These are phyloP conservation scores for Stichopus chloronotus DNA, from an alignment of 35 echinoderm and acorn worm genomes.

Conservation along the genomic window DNA sequence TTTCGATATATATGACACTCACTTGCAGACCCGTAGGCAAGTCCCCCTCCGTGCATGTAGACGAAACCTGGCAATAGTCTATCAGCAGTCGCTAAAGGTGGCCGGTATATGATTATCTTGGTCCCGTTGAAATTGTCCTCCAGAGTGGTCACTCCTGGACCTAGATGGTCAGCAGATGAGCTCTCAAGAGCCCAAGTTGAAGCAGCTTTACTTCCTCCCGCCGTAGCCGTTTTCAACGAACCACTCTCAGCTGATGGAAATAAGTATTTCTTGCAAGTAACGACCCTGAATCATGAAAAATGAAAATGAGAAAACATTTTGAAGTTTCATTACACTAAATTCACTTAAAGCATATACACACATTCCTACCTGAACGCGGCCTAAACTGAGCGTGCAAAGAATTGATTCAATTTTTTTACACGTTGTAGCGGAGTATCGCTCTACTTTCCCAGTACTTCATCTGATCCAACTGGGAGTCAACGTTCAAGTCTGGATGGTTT, in stretches of 20 bases:
- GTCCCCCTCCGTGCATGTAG: slow-evolving; percentile 14
- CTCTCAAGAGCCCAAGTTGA: background rate
- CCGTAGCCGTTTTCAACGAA: background rate
- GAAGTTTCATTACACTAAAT: no score
- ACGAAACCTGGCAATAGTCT: slow-evolving; percentile 3
- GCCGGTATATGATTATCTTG: slow-evolving; percentile 5
- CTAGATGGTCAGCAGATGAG: background rate
- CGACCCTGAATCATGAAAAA: no score
- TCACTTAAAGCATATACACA: no score
- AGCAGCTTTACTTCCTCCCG: background rate
- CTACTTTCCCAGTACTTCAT: no score
- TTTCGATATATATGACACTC: background rate
- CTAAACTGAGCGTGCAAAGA: no score
- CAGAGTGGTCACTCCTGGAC: slow-evolving; percentile 16
- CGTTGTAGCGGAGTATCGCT: no score
- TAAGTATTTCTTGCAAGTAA: no score
- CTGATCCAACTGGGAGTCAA: no score
- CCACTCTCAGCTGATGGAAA: background rate
- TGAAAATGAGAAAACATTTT: no score
- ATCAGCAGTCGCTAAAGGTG: background rate
- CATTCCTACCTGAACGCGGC: no score
- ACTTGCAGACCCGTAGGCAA: slow-evolving; percentile 24
- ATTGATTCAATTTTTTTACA: no score
- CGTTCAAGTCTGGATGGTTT: no score
- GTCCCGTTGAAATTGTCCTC: slow-evolving; percentile 22